Conservation (phyloP, 2,888 invertebrate species). For the Osmoderma eremita region DNA sequence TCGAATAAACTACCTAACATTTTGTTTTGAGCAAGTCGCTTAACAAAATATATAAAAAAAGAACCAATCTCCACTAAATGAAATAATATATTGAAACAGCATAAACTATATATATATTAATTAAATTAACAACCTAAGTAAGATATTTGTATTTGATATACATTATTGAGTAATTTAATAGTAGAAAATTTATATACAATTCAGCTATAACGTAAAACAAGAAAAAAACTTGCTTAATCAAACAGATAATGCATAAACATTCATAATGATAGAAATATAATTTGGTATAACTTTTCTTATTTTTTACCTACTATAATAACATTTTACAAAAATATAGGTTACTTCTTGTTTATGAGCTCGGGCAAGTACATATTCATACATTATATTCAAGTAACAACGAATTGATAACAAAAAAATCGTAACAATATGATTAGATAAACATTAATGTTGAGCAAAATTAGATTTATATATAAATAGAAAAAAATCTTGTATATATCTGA, state of each 20-base stretch:
- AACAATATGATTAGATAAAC: slow-evolving; percentile 25
- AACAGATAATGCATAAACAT: too few species aligned
- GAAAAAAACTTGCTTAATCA: background rate
- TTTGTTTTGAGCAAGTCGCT: slow-evolving; percentile 48
- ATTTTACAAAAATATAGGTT: too few species aligned
- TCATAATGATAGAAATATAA: too few species aligned
- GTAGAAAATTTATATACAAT: slow-evolving; percentile 24
- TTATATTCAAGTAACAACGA: slow-evolving; percentile 18
- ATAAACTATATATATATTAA: slow-evolving; percentile 34
- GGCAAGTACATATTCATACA: slow-evolving; percentile 15
- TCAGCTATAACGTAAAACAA: background rate
- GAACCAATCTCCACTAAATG: slow-evolving; percentile 44
- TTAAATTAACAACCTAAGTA: slow-evolving; percentile 37
- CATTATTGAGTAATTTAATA: slow-evolving; percentile 28
- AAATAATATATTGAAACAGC: slow-evolving; percentile 42
- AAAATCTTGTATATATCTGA: slow-evolving; percentile 29
- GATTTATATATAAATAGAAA: slow-evolving; percentile 29
- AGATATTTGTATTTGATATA: slow-evolving; percentile 16
- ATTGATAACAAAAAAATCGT: slow-evolving; percentile 1
- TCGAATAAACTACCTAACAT: slow-evolving; percentile 41
- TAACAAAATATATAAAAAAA: slow-evolving; percentile 40
- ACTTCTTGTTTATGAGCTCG: background rate
- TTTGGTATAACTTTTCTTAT: too few species aligned
- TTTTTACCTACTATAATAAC: too few species aligned
- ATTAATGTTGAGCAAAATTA: slow-evolving; percentile 30